These are phyloP conservation scores for Drosophila silvestris DNA, from an alignment of 2,888 invertebrate genomes.

Conservation along the genomic window DNA sequence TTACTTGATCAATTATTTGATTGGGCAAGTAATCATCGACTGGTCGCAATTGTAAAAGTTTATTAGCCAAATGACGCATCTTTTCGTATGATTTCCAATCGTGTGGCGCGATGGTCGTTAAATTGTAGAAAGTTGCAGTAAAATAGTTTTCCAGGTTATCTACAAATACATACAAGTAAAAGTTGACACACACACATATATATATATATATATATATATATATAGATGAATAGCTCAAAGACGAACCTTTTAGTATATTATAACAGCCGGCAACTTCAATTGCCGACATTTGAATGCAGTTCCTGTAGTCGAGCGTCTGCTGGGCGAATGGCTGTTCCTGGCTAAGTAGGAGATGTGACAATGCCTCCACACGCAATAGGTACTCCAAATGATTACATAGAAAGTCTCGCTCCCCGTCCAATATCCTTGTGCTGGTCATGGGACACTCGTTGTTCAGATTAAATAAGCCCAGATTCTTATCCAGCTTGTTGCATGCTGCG, in stretches of 20 bases:
- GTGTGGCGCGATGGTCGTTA: conserved; percentile 98
- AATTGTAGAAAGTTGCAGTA: conserved; percentile 97
- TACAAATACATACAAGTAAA: conserved; percentile 33
- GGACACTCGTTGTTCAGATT: conserved; percentile 26
- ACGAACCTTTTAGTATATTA: conserved; percentile 88
- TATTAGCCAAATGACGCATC: conserved; percentile 96
- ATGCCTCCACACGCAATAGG: conserved; percentile 95
- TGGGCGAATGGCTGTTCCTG: conserved; percentile 90
- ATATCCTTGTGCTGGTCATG: conserved; percentile 74
- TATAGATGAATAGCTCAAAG: neutral
- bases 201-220: conserved; percentile 1
- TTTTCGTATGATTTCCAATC: conserved; percentile 99
- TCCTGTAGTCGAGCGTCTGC: conserved; percentile 87
- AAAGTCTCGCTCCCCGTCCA: conserved; percentile 88
- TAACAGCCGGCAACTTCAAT: conserved; percentile 87
- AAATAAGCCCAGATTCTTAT: conserved; percentile 61
- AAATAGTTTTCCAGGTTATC: conserved; percentile 93
- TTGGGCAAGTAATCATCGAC: conserved; percentile 98
- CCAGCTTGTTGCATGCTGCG: conserved; percentile 64
- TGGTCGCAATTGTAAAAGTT: conserved; percentile 92
- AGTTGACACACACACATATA: neutral
- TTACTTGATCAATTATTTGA: conserved; percentile 96
- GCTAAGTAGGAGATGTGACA: conserved; percentile 94
- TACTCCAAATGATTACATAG: conserved; percentile 96
- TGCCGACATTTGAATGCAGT: conserved; percentile 87